Conservation (phyloP, 2,888 invertebrate species). For the Philaethria dido region DNA sequence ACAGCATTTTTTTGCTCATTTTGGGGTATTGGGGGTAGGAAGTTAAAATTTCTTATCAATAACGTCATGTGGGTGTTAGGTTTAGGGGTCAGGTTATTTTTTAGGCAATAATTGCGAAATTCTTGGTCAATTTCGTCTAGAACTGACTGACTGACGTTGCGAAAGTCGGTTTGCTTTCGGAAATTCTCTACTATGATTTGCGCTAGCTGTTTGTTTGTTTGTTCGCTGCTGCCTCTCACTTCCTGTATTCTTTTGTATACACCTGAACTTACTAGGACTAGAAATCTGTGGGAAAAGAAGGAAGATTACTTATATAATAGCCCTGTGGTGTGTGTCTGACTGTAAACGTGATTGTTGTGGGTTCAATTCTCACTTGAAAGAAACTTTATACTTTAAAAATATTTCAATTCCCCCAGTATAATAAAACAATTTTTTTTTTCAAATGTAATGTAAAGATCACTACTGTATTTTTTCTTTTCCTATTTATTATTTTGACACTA, state of each 20-base stretch:
- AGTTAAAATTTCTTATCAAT: slow-evolving; percentile 93
- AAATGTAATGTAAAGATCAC: too few species aligned
- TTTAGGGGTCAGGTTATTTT: slow-evolving; percentile 76
- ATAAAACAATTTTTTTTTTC: too few species aligned
- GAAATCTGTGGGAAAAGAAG: slow-evolving; percentile 84
- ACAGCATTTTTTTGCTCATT: slow-evolving; percentile 60
- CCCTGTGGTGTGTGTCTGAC: too few species aligned
- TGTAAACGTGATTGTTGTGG: too few species aligned
- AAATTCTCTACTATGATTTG: slow-evolving; percentile 93
- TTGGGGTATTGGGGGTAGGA: slow-evolving; percentile 86
- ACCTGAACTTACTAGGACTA: slow-evolving; percentile 93
- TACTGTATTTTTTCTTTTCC: too few species aligned
- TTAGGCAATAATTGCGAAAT: slow-evolving; percentile 90
- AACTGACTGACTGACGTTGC: slow-evolving; percentile 93
- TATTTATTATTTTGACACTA: too few species aligned
- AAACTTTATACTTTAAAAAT: too few species aligned
- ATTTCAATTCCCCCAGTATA: too few species aligned
- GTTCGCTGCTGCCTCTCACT: slow-evolving; percentile 86
- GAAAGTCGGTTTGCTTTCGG: slow-evolving; percentile 89
- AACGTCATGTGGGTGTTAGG: slow-evolving; percentile 93
- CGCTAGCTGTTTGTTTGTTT: slow-evolving; percentile 92
- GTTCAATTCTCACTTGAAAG: too few species aligned
- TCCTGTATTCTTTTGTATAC: slow-evolving; percentile 93
- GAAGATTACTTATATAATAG: too few species aligned
- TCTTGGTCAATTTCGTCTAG: slow-evolving; percentile 92